Base-by-base conservation (phyloP, 1,140 invertebrate species). In the Drosophila carrolli region DNA sequence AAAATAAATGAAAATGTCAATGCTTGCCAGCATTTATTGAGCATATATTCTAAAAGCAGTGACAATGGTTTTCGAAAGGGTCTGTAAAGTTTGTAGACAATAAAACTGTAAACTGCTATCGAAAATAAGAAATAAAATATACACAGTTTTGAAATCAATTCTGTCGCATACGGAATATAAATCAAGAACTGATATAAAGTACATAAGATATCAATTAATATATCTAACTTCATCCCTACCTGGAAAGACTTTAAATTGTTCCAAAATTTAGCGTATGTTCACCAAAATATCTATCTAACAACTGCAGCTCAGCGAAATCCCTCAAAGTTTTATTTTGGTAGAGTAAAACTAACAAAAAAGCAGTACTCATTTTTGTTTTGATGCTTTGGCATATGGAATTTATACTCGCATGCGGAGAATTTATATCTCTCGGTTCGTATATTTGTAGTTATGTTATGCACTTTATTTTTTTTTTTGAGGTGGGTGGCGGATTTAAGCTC, bases 351-450 rank as follows among this genome's bases (percentile, higher is more conserved):
- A 13, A 43, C 10, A 50, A 19, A 57, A 58, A 10, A 27, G 7
- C 29, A 37, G 14, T 37, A 37, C 58, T 0, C 11, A 27, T 51
- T 58, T 85, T 70, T 81, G 72, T 66, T 85, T 58, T 78, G 61
- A 84, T 76, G 65, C 44, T 81, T 86, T 88, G 75, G 83, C 82
- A 82, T 58, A 68, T 86, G 66, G 59, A 86, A 86, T 88, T 88
- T 88, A 79, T 88, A 66, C 73, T 43, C 38, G 29, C 47, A 47
- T 41, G 48, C 35, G 5, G 46, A 48, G 23, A 73, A 74, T 75
- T 54, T 74, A 56, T 74, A 73, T 74, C 72, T 41, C 50, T 35
- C 38, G 38, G 50, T 50, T 32, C 43, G 27, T 37, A 35, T 56
- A 51, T 75, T 38, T 65, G 53, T 70, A 77, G 84, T 74, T 62